phyloP scores from a whole-genome alignment of 2,888 invertebrate genomes.

The Acleris holmiana region DNA sequence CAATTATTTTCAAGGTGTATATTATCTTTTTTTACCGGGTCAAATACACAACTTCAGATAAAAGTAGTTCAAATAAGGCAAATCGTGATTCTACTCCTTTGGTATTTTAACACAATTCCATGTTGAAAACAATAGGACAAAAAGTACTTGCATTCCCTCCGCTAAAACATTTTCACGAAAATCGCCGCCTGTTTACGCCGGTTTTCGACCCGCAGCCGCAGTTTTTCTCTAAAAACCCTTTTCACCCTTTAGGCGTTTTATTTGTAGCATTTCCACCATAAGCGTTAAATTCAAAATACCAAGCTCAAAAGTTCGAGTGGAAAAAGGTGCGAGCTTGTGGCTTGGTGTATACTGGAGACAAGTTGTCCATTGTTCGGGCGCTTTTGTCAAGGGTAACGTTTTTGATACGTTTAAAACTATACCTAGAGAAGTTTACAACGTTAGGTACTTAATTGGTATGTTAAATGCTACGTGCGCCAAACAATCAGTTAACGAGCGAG shows the following conservation, averaged over 20 bases:
- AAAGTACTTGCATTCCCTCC: conserved; percentile 21
- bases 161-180: conserved; percentile 14
- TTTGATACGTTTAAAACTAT: background rate
- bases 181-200: conserved; percentile 23
- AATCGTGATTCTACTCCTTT: background rate
- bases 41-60: too few relatives aligned
- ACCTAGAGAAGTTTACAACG: background rate
- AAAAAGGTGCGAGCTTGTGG: conserved; percentile 21
- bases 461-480: too few relatives aligned
- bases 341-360: conserved; percentile 15
- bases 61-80: too few relatives aligned
- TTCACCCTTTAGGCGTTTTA: conserved; percentile 32
- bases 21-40: too few relatives aligned
- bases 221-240: conserved; percentile 18
- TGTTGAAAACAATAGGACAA: conserved; percentile 22
- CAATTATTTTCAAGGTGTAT: too few relatives aligned
- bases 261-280: conserved; percentile 23
- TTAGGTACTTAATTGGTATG: background rate
- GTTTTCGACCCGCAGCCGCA: conserved; percentile 23
- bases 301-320: conserved; percentile 25
- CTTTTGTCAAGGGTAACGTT: conserved; percentile 9
- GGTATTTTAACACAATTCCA: conserved; percentile 16
- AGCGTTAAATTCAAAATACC: conserved; percentile 31
- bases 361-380: conserved; percentile 15
- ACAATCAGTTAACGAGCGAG: too few relatives aligned